Evolutionary conservation across 2,797 vertebrate genomes (phyloP), one percentile per base, ranked within the genome.

Genomic region (Pantherophis alleghaniensis): DNA sequence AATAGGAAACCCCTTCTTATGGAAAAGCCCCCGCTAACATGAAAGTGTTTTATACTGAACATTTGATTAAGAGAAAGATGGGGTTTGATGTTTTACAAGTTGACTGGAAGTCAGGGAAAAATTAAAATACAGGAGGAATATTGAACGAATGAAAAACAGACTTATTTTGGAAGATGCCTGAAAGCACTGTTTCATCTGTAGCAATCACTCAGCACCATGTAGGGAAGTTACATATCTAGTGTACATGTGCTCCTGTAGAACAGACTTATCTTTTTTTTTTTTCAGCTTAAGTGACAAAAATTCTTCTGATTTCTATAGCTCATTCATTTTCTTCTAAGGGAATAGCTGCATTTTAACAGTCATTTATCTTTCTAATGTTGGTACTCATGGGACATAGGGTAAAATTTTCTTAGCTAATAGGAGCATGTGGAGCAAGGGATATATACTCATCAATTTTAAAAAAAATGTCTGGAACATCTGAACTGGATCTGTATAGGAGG

Each of bases 31-130:
- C 89, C 53, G 26, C 20, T 94, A 93, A 93, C 92, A 90, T 88
- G 92, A 94, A 94, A 90, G 94, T 74, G 11, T 95, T 96, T 96
- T 96, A 93, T 96, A 91, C 93, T 91, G 89, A 53, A 93, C 69
- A n/a, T 83, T 26, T 95, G 95, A 96, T 95, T 94, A 97, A 96
- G 32, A 96, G 55, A 96, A 97, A 97, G 56, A 95, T 93, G 88
- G 60, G 14, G 18, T 9, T 87, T 95, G 57, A 57, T 59, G 83
- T 94, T 97, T 97, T 96, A 93, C 91, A 95, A 61, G 91, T 95
- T 92, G 66, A 59, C 94, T 28, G 63, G 57, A 24, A 10, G 53
- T 24, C 3, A 20, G 59, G 42, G 86, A 88, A 94, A 16, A 86
- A 94, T 95, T 96, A 91, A 95, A 93, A 87, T 86, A 95, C 89